Base-by-base conservation (phyloP, 35 echinoderm and acorn worm genomes). In the Nesometra sesokonis region DNA sequence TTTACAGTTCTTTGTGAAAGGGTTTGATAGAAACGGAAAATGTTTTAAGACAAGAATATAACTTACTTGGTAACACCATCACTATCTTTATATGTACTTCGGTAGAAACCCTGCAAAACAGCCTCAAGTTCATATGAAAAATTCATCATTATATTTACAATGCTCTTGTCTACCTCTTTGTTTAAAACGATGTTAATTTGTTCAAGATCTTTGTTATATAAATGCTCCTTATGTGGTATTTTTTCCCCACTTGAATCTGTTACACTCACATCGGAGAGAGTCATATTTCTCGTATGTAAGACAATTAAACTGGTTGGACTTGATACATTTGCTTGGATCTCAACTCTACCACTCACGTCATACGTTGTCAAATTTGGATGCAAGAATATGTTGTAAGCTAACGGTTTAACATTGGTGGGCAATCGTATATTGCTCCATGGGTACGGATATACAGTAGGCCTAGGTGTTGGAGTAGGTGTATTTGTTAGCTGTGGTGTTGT, bases 381-480 rank as follows among this genome's bases (percentile, higher is more conserved):
- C 29, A 97, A 52, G 79, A 87, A 89, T 29, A 97, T 88, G 2
- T 89, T 76, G 34, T 97, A 97, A 17, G 88, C 30, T 32, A 52
- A 33, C 19, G 95, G 95, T 76, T 35, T 85, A 13, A 88, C 82
- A 37, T 77, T 39, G n/a, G 76, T 84, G 3, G 95, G 95, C 8
- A 97, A 78, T 19, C 95, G 86, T n/a, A 93, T 87, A 67, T 89
- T 19, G 34, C 57, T 81, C 91, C 91, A 97, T 31, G 89, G 86
- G 76, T 91, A 97, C 0, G 19, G 46, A 57, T 77, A 77, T 0
- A 77, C 84, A 84, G 85, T 88, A 29, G 81, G 86, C 34, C 17
- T 85, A 15, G 81, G n/a, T 80, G 87, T n/a, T 52, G 52, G 21
- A 17, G 36, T 8, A 3, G 0, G 7, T 38, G 34, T 30, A 7